Evolutionary conservation across 2,888 invertebrate genomes (phyloP), one percentile per base, ranked within the genome.

Genomic region (Tillus elongatus): DNA sequence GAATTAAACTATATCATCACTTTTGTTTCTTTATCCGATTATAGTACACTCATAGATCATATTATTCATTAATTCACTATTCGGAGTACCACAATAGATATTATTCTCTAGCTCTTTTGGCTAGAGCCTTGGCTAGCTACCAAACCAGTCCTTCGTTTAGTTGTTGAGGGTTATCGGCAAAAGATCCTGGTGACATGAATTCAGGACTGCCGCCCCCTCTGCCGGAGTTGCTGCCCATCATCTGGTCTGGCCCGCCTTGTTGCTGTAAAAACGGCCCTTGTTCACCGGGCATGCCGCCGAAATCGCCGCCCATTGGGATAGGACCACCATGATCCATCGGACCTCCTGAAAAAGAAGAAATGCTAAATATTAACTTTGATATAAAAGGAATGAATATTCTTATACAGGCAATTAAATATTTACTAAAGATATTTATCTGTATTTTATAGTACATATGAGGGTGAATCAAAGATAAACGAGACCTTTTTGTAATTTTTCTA

Each of bases 141-240:
- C 81, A 81, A 70, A 80, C 81, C 58, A 81, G 72, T 37, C 79
- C 79, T 64, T 81, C 81, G 65, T 76, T 81, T 60, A 79, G 74
- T 68, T 79, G 77, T 64, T 78, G 78, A 51, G 77, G 76, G 67
- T 79, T 80, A 64, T 80, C 80, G 51, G 74, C 71, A 58, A 77
- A 77, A 51, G 71, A 73, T 39, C 73, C 74, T 39, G 71, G 66
- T 37, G 68, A 67, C 69, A 81, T 77, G 69, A 80, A 82, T 67
- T 81, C 81, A 32, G 83, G 82, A 52, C 83, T 83, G 44, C 82
- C 79, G 36, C 82, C 79, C 40, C 69, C 58, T 50, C 82, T 75
- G 42, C 79, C 79, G 44, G 81, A 49, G n/a, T 42, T 47, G 2
- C 54, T 54, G 13, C 49, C 57, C 57, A 75, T 72, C 56, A 78